Evolutionary conservation across 35 echinoderm and acorn worm genomes (phyloP).

Genomic region (Diadema setosum): DNA sequence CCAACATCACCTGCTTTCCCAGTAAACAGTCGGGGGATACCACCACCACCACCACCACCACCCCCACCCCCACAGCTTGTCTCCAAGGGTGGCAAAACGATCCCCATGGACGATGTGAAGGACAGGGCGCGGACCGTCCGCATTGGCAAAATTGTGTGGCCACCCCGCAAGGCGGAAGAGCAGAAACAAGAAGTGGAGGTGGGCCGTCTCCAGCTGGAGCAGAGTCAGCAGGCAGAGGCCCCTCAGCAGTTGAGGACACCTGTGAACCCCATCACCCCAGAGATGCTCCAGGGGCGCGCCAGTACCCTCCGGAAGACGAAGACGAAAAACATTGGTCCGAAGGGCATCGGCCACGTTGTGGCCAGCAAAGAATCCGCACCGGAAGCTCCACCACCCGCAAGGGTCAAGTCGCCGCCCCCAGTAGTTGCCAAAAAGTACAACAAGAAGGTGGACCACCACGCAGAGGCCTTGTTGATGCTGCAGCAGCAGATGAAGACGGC

Average conservation of each 20-base stretch:
- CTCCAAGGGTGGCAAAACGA: not conserved
- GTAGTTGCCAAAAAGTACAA: not conserved
- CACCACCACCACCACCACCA: slow-evolving; percentile 2
- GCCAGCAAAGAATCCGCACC: not conserved
- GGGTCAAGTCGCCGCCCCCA: not conserved
- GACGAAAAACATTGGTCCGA: not conserved
- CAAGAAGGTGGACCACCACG: not conserved
- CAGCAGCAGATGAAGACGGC: not conserved
- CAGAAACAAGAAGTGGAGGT: not conserved
- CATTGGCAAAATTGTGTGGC: slow-evolving; percentile 39
- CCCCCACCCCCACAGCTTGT: not conserved
- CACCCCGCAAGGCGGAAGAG: slow-evolving; percentile 12
- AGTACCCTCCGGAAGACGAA: not conserved
- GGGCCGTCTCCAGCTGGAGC: not conserved
- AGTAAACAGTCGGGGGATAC: not conserved
- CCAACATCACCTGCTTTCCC: not conserved
- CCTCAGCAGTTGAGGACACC: not conserved
- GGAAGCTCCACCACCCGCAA: not conserved
- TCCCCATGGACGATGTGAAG: slow-evolving; percentile 15
- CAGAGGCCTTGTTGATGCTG: not conserved
- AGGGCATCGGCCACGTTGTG: not conserved
- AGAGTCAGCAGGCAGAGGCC: not conserved
- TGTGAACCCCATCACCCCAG: not conserved
- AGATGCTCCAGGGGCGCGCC: not conserved
- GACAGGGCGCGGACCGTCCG: slow-evolving; percentile 19